These are phyloP conservation scores for Scopus umbretta DNA, from an alignment of 2,113 vertebrate species.

Conservation along the genomic window DNA sequence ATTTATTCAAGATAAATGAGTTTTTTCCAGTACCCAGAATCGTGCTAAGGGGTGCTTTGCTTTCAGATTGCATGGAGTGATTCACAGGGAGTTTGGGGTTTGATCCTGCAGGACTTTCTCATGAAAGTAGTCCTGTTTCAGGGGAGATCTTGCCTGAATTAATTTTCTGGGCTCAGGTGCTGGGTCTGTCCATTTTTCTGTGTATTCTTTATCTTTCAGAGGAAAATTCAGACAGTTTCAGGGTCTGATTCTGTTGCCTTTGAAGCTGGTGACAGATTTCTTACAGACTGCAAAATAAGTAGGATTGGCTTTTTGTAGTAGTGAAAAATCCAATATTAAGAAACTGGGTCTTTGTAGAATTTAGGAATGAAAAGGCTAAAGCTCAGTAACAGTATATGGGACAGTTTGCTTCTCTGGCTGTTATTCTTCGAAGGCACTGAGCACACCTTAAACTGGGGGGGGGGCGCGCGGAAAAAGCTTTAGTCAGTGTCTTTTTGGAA, in stretches of 20 bases:
- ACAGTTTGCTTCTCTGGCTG: neutral
- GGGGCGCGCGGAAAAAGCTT: neutral
- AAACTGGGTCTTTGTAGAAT: neutral
- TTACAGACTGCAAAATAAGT: neutral
- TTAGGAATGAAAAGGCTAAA: neutral
- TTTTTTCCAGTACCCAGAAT: neutral
- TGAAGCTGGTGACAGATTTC: neutral
- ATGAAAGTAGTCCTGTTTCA: neutral
- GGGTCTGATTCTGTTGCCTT: neutral
- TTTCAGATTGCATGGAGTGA: neutral
- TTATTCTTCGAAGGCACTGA: neutral
- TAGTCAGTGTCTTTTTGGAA: neutral
- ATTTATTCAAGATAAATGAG: neutral
- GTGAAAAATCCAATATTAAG: neutral
- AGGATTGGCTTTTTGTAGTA: slow-evolving; percentile 3
- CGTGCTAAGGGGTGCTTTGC: neutral
- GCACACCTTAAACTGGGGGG: neutral
- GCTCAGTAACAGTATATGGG: neutral
- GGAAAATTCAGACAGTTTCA: neutral
- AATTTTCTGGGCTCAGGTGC: neutral
- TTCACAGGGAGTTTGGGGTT: neutral
- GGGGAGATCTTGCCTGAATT: neutral
- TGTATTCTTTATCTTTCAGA: neutral
- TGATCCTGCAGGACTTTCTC: neutral
- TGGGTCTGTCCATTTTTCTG: neutral